Conservation (phyloP, 2,113 vertebrate genomes). For the Lampris megalopsis region DNA sequence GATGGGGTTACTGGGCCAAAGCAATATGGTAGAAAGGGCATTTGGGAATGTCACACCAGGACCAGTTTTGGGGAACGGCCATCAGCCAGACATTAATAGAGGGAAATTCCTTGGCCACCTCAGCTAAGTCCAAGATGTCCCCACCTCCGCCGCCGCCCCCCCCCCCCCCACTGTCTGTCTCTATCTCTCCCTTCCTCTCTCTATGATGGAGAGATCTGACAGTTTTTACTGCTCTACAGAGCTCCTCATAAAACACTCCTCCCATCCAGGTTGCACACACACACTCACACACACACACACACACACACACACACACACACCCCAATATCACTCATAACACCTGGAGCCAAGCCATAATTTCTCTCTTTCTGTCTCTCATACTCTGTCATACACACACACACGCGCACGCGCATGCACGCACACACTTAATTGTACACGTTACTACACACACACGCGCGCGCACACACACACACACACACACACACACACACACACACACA, state of each 20-base stretch:
- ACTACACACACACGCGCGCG: background rate
- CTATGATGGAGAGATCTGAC: conserved; percentile 68
- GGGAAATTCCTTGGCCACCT: conserved; percentile 54
- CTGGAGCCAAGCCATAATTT: conserved; percentile 71
- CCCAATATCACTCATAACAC: conserved; percentile 78
- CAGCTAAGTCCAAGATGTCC: background rate
- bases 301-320: conserved; percentile 36
- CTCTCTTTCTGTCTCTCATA: too few species aligned
- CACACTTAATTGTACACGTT: background rate
- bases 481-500: conserved; percentile 35
- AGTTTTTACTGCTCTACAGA: conserved; percentile 69
- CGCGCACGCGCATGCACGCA: background rate
- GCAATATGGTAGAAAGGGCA: conserved; percentile 43
- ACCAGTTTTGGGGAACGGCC: conserved; percentile 28
- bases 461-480: conserved; percentile 3
- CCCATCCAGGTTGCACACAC: conserved; percentile 46
- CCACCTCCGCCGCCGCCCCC: background rate
- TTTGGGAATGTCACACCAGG: conserved; percentile 40
- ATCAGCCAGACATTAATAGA: conserved; percentile 34
- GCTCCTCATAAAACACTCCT: conserved; percentile 70
- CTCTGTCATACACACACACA: background rate
- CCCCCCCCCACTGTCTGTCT: conserved; percentile 1
- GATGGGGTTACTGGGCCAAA: conserved; percentile 52
- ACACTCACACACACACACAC: too few species aligned
- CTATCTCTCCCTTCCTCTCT: conserved; percentile 16